Evolutionary conservation across 2,113 vertebrate species (phyloP), one percentile per base, ranked within the genome.

Genomic region (Menidia beryllina): DNA sequence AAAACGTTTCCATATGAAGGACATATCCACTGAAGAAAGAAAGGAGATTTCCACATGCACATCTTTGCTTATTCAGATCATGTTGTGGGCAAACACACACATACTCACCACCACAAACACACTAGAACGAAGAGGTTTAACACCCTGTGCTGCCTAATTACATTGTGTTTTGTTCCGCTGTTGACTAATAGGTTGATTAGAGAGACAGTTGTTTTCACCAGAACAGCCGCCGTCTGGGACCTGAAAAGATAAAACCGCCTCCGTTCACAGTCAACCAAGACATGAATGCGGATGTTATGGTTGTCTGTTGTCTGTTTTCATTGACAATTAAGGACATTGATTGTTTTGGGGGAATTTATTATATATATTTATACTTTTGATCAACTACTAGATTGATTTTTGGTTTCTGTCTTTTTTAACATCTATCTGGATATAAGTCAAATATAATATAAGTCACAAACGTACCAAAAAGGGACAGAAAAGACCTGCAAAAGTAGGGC

Each of bases 161-260:
- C 23, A 11, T 39, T 19, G 58, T 88, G 85, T 89, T 85, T 84
- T 83, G 65, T 54, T 73, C 55, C 17, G 58, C 63, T 75, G 15
- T 3, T 3, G 27, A n/a, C 57, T 84, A 84, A 86, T 68, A 59
- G 76, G 79, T 49, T 77, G 68, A 83, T 85, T 82, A 87, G 69
- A 73, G 80, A 55, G 52, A 62, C 30, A 12, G 39, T 83, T 89
- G 78, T 89, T 87, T 77, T 82, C 71, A 76, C 63, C 54, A 23
- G 55, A 6, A 2, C 30, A 52, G 77, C 53, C 55, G 59, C 64
- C 81, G 19, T 72, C 11, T 59, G 81, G 72, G 86, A 88, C 53
- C 7, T 51, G 27, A 26, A 58, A 55, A 58, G 56, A 7, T 41
- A 34, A 15, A 1, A 36, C 41, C 45, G 21, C 12, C 39, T 51